Evolutionary conservation across 1,140 invertebrate genomes (phyloP), one percentile per base, ranked within the genome.

Genomic region (Phymastichus coffea): DNA sequence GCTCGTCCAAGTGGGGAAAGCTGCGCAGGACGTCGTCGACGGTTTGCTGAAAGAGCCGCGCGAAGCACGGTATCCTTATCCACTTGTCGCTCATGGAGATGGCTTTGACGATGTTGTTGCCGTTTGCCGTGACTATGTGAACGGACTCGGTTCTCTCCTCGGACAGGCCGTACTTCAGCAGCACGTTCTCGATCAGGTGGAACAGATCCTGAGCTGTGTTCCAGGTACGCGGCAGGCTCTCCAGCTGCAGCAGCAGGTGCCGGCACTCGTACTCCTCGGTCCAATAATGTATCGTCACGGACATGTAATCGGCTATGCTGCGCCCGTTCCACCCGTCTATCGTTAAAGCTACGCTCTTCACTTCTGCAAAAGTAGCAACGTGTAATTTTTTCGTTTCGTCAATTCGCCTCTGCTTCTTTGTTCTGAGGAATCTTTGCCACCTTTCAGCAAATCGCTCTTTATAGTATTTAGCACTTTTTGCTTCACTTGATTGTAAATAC

Each of bases 281-380:
- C 59, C 59, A 61, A 51, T 61, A 61, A 51, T 61, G 59, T 6
- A 55, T 37, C 22, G 59, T 49, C 8, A 61, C 52, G 41, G 59
- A 41, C 59, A 61, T 61, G 19, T 61, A 46, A 40, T 61, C 59
- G 20, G 52, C 30, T 6, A 61, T 55, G 35, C 37, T 43, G 33
- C 59, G 48, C n/a, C 52, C 20, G 14, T 51, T 61, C 59, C 59
- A 61, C 22, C 59, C 59, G 43, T 61, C 59, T 30, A 61, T 61
- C n/a, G 52, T 61, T 51, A 61, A 61, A 35, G 59, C 52, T 61
- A 61, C 55, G 9, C 30, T 30, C 23, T 61, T 48, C 14, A 55
- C 46, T 35, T 46, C 59, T 60, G 20, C 6, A 33, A 23, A 43
- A 22, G 10, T 9, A 19, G 20, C 3, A 41, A 4, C 12, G 3